Evolutionary conservation across 37 sponge, comb jelly and placozoan species (phyloP), one percentile per base, ranked within the genome.

Genomic region (Eunapius fragilis): DNA sequence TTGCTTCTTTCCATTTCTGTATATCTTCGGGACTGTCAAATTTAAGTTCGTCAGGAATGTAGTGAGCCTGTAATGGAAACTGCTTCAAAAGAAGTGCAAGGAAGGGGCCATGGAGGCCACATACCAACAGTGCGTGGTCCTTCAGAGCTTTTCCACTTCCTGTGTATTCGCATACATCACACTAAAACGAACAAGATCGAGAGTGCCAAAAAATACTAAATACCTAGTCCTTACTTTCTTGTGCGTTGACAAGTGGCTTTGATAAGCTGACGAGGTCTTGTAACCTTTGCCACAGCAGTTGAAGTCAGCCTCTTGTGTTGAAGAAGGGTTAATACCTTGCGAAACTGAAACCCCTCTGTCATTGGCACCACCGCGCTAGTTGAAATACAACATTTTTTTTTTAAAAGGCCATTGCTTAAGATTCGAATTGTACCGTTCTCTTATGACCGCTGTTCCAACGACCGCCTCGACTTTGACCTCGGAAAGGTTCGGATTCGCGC

Each of bases 1-100:
- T 91, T 22, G 89, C 86, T 36, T 92, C 90, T 69, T 90, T 84
- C 95, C 95, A 95, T 80, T 87, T 92, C 36, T 35, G 67, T 49
- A 92, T 92, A 9, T 95, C 95, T 37, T 95, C 95, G 5, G 84
- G 74, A 37, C 90, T 76, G 35, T 78, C 41, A 33, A 92, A 88
- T 17, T 82, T 85, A 47, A 94, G 80, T 75, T 85, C 88, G 12
- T 88, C 83, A 11, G 95, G 95, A 7, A 94, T 33, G 35, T 67
- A 37, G 68, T 94, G 95, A 11, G 86, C 28, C 91, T 91, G 31
- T n/a, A 3, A 78, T 37, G 68, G 25, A 26, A 24, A 48, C 50
- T 4, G 30, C 78, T 31, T 28, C 23, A 41, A 69, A 67, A 26
- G 12, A 0, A 37, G n/a, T 67, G n/a, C 37, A 85, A 25, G 32